Conservation (phyloP, 2,888 invertebrate genomes). For the Arctia plantaginis region DNA sequence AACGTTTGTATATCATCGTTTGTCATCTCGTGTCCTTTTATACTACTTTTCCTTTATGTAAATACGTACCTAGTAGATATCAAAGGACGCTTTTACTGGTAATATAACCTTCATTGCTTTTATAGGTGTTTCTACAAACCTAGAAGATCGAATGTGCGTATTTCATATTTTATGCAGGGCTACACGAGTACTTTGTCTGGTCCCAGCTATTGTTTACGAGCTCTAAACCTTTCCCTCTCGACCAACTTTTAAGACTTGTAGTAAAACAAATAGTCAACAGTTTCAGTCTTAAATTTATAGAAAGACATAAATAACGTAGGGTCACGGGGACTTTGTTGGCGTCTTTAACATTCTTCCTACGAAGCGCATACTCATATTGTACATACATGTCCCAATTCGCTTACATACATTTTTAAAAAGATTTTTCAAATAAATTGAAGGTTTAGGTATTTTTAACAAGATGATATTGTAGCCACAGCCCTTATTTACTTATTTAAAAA, state of each 20-base stretch:
- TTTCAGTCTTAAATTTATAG: constrained; percentile 23
- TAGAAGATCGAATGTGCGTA: constrained; percentile 13
- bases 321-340: constrained; percentile 11
- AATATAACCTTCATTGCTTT: constrained; percentile 15
- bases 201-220: constrained; percentile 22
- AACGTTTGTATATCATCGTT: background rate
- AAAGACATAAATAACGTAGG: constrained; percentile 17
- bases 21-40: background rate
- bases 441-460: no score
- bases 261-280: constrained; percentile 24
- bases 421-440: background rate
- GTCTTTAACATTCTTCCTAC: background rate
- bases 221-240: constrained; percentile 22
- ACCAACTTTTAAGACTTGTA: constrained; percentile 21
- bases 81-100: constrained; percentile 2
- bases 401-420: background rate
- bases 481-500: no score
- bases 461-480: no score
- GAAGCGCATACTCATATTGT: background rate
- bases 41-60: background rate
- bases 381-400: background rate
- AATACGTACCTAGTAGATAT: constrained; percentile 14
- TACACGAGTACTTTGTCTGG: constrained; percentile 23
- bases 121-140: constrained; percentile 9
- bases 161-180: constrained; percentile 24